Base-by-base conservation (phyloP, 2,113 vertebrate species). In the Phyllostomus discolor region DNA sequence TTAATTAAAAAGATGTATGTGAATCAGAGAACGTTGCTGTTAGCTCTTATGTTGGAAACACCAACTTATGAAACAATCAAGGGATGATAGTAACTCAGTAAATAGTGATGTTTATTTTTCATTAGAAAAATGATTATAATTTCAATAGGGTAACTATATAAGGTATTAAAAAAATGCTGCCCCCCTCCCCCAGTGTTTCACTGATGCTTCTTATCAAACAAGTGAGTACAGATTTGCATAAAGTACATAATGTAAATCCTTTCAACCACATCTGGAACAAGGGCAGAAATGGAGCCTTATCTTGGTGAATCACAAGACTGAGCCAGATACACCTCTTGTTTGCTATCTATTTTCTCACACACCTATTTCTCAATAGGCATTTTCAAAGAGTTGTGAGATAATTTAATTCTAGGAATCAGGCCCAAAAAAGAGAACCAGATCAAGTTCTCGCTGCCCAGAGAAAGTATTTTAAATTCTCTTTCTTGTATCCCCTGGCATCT, bases 161-260 rank as follows among this genome's bases (percentile, higher is more conserved):
- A 96, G 41, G 1, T 83, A 87, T 95, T 95, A 91, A 87, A 95
- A 82, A 93, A 90, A 79, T 78, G 83, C 92, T 86, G 22, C 12
- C 28, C 50, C 52, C 10, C 9, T 7, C 33, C 43, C 67, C 26
- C 4, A 52, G 80, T 95, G 31, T 93, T 92, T 94, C 69, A 88
- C 46, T 84, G 69, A 73, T 88, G 66, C 11, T 26, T 95, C 33
- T 52, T 87, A 43, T 84, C 88, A 90, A 52, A 7, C 93, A 93
- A 93, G 10, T 79, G 46, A 90, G 28, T 31, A 66, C 52, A 38
- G 35, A 83, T 89, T 92, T 94, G 72, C 52, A 91, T 91, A 84
- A 69, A 79, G 96, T 94, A 62, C 69, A 87, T 76, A 90, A 83
- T 54, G 8, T 94, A 95, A 97, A 97, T 59, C 4, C 78, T 96